phyloP scores from a whole-genome alignment of 2,888 invertebrate genomes.

The Microchrysa polita region DNA sequence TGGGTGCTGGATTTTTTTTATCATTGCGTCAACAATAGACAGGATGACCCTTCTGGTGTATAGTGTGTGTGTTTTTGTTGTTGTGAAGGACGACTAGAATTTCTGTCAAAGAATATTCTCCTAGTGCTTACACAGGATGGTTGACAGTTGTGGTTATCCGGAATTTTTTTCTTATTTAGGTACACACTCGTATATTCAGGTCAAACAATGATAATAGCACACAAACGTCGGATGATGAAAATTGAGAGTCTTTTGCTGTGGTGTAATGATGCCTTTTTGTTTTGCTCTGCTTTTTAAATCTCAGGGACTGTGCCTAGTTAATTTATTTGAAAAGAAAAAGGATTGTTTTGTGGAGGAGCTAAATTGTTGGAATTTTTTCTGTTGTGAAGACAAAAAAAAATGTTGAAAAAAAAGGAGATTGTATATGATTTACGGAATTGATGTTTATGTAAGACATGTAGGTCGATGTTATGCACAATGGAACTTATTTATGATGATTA shows the following conservation, averaged over 20 bases:
- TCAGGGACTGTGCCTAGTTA: constrained; percentile 1
- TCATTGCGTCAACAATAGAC: constrained; percentile 23
- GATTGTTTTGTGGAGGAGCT: neutral
- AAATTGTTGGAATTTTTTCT: neutral
- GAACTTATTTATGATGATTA: too few species aligned
- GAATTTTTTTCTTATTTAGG: too few species aligned
- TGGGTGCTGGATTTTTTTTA: too few species aligned
- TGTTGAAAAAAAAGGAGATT: too few species aligned
- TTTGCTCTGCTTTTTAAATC: neutral
- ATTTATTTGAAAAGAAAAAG: constrained; percentile 11
- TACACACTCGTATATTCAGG: too few species aligned
- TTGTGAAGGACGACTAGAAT: neutral
- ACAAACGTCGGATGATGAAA: neutral
- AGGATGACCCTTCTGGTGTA: constrained; percentile 28
- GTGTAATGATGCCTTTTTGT: constrained; percentile 14
- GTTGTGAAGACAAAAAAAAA: too few species aligned
- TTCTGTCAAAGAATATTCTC: constrained; percentile 11
- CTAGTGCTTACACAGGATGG: neutral
- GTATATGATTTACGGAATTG: too few species aligned
- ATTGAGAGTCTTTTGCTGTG: constrained; percentile 9
- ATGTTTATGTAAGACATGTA: too few species aligned
- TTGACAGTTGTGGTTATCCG: neutral
- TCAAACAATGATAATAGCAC: constrained; percentile 14
- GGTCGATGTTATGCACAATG: too few species aligned
- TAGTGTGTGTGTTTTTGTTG: too few species aligned